Percentiles rank a stretch among this genome's conserved stretches.
These are phyloP conservation scores for Pelosia muscerda DNA, from an alignment of 2,888 invertebrate genomes.

Conservation along the genomic window DNA sequence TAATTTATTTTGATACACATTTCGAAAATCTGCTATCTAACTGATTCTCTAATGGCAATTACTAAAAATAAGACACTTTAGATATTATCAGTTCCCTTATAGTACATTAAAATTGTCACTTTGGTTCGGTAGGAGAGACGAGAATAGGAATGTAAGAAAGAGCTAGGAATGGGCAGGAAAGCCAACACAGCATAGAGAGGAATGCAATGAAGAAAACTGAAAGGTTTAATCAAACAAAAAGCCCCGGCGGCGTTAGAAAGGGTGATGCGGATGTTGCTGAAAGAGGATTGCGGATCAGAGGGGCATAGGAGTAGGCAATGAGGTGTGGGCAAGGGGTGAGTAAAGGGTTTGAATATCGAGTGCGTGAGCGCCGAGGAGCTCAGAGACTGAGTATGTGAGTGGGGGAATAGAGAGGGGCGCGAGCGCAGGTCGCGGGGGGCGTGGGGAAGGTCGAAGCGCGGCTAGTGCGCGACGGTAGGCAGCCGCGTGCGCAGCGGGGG, in stretches of 20 bases:
- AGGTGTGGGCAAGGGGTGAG: slow-evolving; percentile 90
- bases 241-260: slow-evolving; percentile 64
- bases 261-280: slow-evolving; percentile 83
- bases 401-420: slow-evolving; percentile 77
- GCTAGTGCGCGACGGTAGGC: slow-evolving; percentile 81
- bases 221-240: slow-evolving; percentile 33
- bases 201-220: slow-evolving; percentile 54
- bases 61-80: slow-evolving; percentile 86
- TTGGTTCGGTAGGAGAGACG: slow-evolving; percentile 63
- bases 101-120: slow-evolving; percentile 66
- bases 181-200: slow-evolving; percentile 56
- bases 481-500: slow-evolving; percentile 71
- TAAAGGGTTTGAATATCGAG: slow-evolving; percentile 91
- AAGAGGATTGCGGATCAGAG: slow-evolving; percentile 85
- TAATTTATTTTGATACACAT: slow-evolving; percentile 79
- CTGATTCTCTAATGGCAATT: slow-evolving; percentile 81
- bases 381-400: slow-evolving; percentile 84
- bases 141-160: slow-evolving; percentile 77
- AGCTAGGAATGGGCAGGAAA: slow-evolving; percentile 72
- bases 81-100: slow-evolving; percentile 81
- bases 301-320: slow-evolving; percentile 81
- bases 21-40: slow-evolving; percentile 83
- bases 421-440: slow-evolving; percentile 75
- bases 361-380: slow-evolving; percentile 88
- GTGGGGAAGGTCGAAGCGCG: slow-evolving; percentile 77